Evolutionary conservation across 1,140 invertebrate species (phyloP), one percentile per base, ranked within the genome.

Genomic region (Trachelipus rathkii): DNA sequence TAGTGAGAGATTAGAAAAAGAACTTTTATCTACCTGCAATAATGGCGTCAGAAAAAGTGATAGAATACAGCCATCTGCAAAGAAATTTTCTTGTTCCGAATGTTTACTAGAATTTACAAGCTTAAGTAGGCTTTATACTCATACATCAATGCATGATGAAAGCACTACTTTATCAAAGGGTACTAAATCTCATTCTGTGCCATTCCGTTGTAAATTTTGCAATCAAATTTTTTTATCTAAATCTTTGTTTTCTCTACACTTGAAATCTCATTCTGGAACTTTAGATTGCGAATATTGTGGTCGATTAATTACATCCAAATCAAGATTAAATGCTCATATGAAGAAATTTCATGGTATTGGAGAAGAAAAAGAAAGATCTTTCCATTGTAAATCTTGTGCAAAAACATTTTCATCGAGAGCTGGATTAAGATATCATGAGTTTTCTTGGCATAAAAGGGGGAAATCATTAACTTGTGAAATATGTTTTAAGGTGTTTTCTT

Each of bases 281-380:
- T 77, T 73, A 10, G 80, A 81, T 15, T 81, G 80, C 43, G 50
- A 67, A 9, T 71, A 74, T 50, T 81, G 80, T 70, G 80, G 80
- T 15, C 68, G 80, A 11, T 78, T 78, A 44, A 75, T 81, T 46
- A 81, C 77, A 11, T 78, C 80, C 21, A 81, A 75, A 43, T 77
- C 78, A 13, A 60, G 80, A 21, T 72, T 81, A 21, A 77, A 78
- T 72, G 72, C 66, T n/a, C 80, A 81, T 70, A 67, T 81, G 66
- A 77, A 72, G 44, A 81, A 77, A 50, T 79, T 81, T 72, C 80
- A 81, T 77, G 80, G 71, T 23, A 81, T 81, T 72, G 80, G 80
- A 19, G 80, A 81, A 73, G 80, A 75, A 45, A 78, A 73, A 43
- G 50, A 75, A 15, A 81, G 78, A 44, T 72, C 70, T 9, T 69